A percentile compares a stretch with the other conserved stretches of the same genome.
These are phyloP conservation scores for Damaliscus lunatus DNA, from an alignment of 2,113 vertebrate species.

Conservation along the genomic window DNA sequence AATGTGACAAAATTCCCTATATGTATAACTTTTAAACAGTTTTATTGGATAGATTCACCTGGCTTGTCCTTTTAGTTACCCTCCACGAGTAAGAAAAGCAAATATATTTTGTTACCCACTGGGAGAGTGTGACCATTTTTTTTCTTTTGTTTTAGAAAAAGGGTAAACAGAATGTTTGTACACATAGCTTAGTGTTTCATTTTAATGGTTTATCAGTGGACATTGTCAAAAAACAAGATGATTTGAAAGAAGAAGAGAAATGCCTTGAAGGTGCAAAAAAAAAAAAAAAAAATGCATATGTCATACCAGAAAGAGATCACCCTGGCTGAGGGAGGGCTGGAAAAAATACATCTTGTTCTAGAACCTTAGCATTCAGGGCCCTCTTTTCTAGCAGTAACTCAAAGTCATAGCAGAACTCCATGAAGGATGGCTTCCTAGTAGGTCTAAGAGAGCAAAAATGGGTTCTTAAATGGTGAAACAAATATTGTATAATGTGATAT, in stretches of 20 bases:
- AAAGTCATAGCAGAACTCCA: neutral
- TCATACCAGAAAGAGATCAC: neutral
- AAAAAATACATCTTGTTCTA: neutral
- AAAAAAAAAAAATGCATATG: neutral
- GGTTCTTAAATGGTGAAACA: neutral
- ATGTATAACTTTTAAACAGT: neutral
- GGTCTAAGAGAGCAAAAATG: neutral
- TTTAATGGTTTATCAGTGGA: neutral
- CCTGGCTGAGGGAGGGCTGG: fast-evolving
- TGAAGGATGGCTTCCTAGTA: neutral
- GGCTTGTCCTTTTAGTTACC: neutral
- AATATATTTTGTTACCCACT: neutral
- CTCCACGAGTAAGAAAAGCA: neutral
- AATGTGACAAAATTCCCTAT: neutral
- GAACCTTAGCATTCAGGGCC: neutral
- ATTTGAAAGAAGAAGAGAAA: neutral
- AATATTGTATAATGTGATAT: neutral
- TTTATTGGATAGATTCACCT: neutral
- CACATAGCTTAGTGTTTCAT: neutral
- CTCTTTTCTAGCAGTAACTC: neutral
- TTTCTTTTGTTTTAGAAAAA: neutral
- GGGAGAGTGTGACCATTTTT: neutral
- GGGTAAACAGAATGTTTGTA: neutral
- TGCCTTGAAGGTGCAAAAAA: neutral
- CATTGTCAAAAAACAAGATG: neutral